Base-by-base conservation (phyloP, 2,888 invertebrate species). In the Operophtera brumata region DNA sequence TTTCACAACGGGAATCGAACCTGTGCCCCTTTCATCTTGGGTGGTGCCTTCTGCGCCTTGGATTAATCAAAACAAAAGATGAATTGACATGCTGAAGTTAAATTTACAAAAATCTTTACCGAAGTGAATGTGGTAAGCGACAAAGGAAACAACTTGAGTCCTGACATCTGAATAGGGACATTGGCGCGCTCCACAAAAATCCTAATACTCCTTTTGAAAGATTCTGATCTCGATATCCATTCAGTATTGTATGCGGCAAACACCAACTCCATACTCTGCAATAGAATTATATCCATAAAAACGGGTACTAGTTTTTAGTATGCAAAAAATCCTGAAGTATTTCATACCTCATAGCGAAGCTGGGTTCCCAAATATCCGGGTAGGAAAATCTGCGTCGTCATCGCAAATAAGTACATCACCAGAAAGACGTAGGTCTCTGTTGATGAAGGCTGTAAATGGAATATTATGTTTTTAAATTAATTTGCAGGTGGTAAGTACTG, bases 191-290 rank as follows among this genome's bases (percentile, higher is more conserved):
- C 74, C 42, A 79, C 68, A 47, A 85, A 74, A 37, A 84, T 61
- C 43, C 55, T 73, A 26, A 85, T 57, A 60, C 70, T 81, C 34
- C 66, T 67, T 63, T 82, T 84, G 62, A 76, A 84, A 12, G 64
- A 49, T 54, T 75, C 70, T 2, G 77, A 75, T 55, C 76, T 71
- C 4, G 75, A 67, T 42, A 83, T 73, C 86, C 84, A 86, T 49
- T 84, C 80, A 56, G 73, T 66, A 44, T 68, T 68, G 61, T 84
- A 86, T 1, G 78, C 82, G n/a, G 84, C 78, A 43, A 69, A 71
- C 13, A 71, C 69, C 48, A 84, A 54, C 50, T 75, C 64, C 61
- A 70, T 57, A 64, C 84, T 82, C 84, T 84, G 59, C 37, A 75
- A 74, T 28, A 47, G 47, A 63, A 59, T 49, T 48, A 44, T 8